Evolutionary conservation across 2,113 vertebrate species (phyloP), one percentile per base, ranked within the genome.

Genomic region (Pseudorectes ferrugineus): DNA sequence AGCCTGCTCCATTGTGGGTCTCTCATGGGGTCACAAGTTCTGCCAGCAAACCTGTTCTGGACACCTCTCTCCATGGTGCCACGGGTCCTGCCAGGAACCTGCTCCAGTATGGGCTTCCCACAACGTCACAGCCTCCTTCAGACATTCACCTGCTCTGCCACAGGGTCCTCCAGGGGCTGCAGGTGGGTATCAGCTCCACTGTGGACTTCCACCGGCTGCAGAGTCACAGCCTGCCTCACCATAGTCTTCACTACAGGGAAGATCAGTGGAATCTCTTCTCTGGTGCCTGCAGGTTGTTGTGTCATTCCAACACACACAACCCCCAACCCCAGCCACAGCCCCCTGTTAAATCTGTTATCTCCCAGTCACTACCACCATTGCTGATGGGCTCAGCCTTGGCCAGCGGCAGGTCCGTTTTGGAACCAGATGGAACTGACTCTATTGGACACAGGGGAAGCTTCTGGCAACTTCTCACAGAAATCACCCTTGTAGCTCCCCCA

Each of bases 371-470:
- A 11, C 48, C 33, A 21, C 18, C 4, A 2, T 5, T 16, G 5
- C 28, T 84, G 14, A 12, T 24, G 18, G 28, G 10, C 28, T 62
- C 18, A 22, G 42, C 14, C 54, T 74, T 40, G 38, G 36, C 20
- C 77, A 59, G 68, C 0, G 0, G 24, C 7, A 14, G 38, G 7
- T 59, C 38, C 0, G 1, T 66, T n/a, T 74, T 74, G 45, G 24
- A 67, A 38, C 38, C 20, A 66, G 33, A 45, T 45, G 28, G 52
- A 58, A 17, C 18, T n/a, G 22, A 19, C 28, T 43, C 18, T 43
- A 10, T 25, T 74, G 33, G 52, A 38, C 38, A 29, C 19, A 28
- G 19, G 23, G 19, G 15, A 51, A 66, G 33, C 1, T 2, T 51
- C 68, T 73, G 43, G 33, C 28, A 51, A 28, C 51, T 74, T 67